Conservation (phyloP, 2,888 invertebrate genomes). For the Cerceris ruficornis region DNA sequence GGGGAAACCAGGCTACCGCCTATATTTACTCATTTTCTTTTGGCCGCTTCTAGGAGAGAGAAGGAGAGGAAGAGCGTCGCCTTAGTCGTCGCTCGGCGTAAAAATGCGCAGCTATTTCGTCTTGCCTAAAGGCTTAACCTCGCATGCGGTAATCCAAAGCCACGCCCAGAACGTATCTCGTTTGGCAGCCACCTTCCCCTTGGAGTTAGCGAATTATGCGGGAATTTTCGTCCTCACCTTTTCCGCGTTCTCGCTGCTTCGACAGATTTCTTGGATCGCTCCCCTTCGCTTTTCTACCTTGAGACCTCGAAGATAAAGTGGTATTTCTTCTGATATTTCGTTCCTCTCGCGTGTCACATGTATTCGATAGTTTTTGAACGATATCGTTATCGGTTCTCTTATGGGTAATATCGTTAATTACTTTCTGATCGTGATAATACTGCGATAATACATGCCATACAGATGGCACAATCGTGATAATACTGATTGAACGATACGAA, state of each 20-base stretch:
- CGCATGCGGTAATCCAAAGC: slow-evolving; percentile 50
- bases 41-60: slow-evolving; percentile 57
- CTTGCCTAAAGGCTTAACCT: slow-evolving; percentile 63
- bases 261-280: not conserved
- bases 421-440: too few species aligned
- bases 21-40: slow-evolving; percentile 70
- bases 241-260: not conserved
- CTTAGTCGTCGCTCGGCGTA: slow-evolving; percentile 58
- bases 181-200: slow-evolving; percentile 40
- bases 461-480: too few species aligned
- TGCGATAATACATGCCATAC: too few species aligned
- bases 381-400: too few species aligned
- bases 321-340: too few species aligned
- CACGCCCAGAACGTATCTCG: slow-evolving; percentile 27
- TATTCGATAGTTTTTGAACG: too few species aligned
- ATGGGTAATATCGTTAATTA: too few species aligned
- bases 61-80: too few species aligned
- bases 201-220: not conserved
- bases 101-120: slow-evolving; percentile 65
- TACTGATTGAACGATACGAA: too few species aligned
- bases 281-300: too few species aligned
- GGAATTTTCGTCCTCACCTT: slow-evolving; percentile 20
- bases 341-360: too few species aligned
- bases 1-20: slow-evolving; percentile 46
- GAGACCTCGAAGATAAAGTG: too few species aligned